These are phyloP conservation scores for Hyposmocoma kahamanoa DNA, from an alignment of 1,140 invertebrate species.

Conservation along the genomic window DNA sequence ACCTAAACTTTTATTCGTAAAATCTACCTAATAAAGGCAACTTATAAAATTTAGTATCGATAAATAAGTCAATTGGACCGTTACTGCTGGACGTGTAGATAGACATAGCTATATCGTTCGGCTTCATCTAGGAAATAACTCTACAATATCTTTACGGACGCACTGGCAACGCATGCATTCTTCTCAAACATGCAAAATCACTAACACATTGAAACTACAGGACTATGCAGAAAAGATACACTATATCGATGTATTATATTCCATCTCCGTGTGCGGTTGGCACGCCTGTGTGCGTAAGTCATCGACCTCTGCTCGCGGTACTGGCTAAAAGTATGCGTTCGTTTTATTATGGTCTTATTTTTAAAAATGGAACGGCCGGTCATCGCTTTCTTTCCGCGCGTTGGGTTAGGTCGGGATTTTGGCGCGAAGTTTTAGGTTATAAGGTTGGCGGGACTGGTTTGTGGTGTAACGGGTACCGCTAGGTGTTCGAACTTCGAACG, in stretches of 20 bases:
- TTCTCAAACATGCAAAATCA: conserved; percentile 68
- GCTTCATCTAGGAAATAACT: conserved; percentile 69
- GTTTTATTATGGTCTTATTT: conserved; percentile 71
- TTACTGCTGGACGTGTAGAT: conserved; percentile 28
- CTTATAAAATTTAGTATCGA: conserved; percentile 42
- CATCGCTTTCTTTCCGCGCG: conserved; percentile 38
- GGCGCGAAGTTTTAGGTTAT: conserved; percentile 22
- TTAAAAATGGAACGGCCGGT: conserved; percentile 64
- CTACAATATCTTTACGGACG: conserved; percentile 64
- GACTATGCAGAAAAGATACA: conserved; percentile 38
- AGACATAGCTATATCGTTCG: conserved; percentile 35
- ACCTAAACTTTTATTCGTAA: conserved; percentile 33
- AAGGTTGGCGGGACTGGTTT: conserved; percentile 10
- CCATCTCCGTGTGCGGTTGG: conserved; percentile 36
- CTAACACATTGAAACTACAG: conserved; percentile 38
- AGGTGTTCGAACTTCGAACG: conserved; percentile 14
- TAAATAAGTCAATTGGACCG: conserved; percentile 46
- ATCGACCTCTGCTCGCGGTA: conserved; percentile 65
- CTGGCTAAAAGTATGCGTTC: conserved; percentile 70
- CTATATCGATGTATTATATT: conserved; percentile 13
- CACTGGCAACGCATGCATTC: conserved; percentile 58
- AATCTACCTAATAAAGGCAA: conserved; percentile 32
- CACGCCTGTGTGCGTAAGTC: conserved; percentile 60
- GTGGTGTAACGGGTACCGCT: conserved; percentile 16
- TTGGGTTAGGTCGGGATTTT: conserved; percentile 60